A percentile compares a stretch with the other conserved stretches of the same genome.
These are phyloP conservation scores for Eupithecia abbreviata DNA, from an alignment of 2,888 invertebrate genomes.

Conservation along the genomic window DNA sequence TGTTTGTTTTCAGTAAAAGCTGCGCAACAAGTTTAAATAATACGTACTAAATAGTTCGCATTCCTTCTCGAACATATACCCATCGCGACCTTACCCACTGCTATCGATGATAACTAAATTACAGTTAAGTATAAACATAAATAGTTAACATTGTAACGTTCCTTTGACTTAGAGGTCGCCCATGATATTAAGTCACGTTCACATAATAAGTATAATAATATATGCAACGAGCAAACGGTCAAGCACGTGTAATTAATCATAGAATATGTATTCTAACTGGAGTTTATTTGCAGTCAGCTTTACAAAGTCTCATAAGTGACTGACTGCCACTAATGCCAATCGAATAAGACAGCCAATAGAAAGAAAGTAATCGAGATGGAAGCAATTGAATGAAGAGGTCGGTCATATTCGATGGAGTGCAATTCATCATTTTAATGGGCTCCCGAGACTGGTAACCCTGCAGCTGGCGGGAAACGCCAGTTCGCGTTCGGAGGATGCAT, in stretches of 20 bases:
- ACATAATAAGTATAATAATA: conserved; percentile 20
- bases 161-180: conserved; percentile 44
- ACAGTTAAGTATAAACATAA: conserved; percentile 49
- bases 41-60: conserved; percentile 48
- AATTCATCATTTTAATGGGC: conserved; percentile 53
- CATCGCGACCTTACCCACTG: conserved; percentile 63
- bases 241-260: conserved; percentile 21
- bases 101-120: conserved; percentile 55
- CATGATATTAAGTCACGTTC: conserved; percentile 40
- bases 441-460: conserved; percentile 68
- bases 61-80: conserved; percentile 48
- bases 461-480: conserved; percentile 61
- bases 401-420: conserved; percentile 43
- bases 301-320: conserved; percentile 19
- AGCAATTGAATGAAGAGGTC: conserved; percentile 39
- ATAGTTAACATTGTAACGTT: conserved; percentile 48
- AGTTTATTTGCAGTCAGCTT: conserved; percentile 22
- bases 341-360: conserved; percentile 39
- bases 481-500: conserved; percentile 66
- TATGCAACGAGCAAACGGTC: conserved; percentile 23
- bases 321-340: conserved; percentile 49
- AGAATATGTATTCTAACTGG: conserved; percentile 14
- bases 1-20: conserved; percentile 50
- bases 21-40: conserved; percentile 52
- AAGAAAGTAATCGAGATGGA: conserved; percentile 38